phyloP scores from a whole-genome alignment of 2,888 invertebrate species.

The Gryllus longicercus region DNA sequence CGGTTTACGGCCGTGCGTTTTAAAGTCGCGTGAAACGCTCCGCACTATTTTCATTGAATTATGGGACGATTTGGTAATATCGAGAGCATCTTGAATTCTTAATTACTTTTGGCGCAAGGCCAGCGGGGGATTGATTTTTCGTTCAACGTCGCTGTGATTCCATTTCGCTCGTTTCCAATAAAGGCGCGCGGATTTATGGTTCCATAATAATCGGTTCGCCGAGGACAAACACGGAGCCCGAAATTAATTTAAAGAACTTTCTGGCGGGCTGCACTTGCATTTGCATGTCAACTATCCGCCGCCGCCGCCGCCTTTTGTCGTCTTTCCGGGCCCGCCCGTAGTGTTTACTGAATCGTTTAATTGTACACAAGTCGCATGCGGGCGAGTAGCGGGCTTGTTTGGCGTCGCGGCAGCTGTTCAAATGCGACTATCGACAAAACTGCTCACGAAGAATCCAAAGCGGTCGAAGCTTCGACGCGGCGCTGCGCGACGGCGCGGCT shows the following conservation, averaged over 20 bases:
- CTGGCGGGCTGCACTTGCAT: no score
- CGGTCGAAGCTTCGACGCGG: no score
- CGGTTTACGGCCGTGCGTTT: background rate
- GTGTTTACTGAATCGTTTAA: background rate
- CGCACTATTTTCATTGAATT: background rate
- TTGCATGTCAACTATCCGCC: no score
- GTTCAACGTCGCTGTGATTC: background rate
- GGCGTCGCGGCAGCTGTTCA: no score
- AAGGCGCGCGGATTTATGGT: background rate
- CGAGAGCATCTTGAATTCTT: slow-evolving; percentile 8
- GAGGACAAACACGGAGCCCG: background rate
- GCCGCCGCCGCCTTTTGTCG: background rate
- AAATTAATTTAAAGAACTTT: no score
- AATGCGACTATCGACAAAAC: no score
- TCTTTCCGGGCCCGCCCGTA: background rate
- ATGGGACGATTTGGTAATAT: background rate
- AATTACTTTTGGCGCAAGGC: background rate
- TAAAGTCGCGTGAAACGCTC: background rate
- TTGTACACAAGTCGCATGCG: background rate
- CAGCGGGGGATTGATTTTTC: background rate
- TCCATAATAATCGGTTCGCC: background rate
- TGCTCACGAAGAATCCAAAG: no score
- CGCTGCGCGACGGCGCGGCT: no score
- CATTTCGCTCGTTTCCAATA: background rate
- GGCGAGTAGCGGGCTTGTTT: background rate